phyloP scores from a whole-genome alignment of 2,888 invertebrate species.

The Odontocerum albicorne region DNA sequence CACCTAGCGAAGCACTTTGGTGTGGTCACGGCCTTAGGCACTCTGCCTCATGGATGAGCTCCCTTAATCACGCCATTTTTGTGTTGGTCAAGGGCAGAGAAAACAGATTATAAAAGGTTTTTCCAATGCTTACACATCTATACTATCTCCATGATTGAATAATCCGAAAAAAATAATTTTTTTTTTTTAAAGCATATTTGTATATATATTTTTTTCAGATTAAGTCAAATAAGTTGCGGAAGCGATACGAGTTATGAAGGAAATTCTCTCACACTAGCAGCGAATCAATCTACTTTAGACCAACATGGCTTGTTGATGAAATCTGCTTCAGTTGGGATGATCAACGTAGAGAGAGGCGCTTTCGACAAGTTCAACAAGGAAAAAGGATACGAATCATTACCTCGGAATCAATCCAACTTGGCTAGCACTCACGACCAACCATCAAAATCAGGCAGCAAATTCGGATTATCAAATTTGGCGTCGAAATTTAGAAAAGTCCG shows the following conservation, averaged over 20 bases:
- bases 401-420: constrained; percentile 41
- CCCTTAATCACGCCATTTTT: too few relatives aligned
- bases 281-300: constrained; percentile 41
- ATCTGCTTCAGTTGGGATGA: constrained; percentile 78
- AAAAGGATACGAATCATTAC: constrained; percentile 57
- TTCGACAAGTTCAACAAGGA: constrained; percentile 59
- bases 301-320: constrained; percentile 60
- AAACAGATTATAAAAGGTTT: too few relatives aligned
- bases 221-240: constrained; percentile 65
- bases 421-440: constrained; percentile 11
- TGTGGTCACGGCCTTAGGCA: too few relatives aligned
- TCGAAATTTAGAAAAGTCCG: constrained; percentile 62
- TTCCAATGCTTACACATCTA: too few relatives aligned
- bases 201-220: constrained; percentile 43
- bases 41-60: too few relatives aligned
- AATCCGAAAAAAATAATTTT: too few relatives aligned
- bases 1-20: too few relatives aligned
- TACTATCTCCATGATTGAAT: too few relatives aligned
- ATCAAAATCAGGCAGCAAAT: constrained; percentile 41
- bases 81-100: too few relatives aligned
- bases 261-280: constrained; percentile 14
- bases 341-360: constrained; percentile 64
- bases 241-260: constrained; percentile 58
- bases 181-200: too few relatives aligned
- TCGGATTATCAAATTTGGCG: constrained; percentile 59